A percentile compares a stretch with the other conserved stretches of the same genome.
Conservation (phyloP, 2,113 vertebrate genomes). For the Pterocles gutturalis region DNA sequence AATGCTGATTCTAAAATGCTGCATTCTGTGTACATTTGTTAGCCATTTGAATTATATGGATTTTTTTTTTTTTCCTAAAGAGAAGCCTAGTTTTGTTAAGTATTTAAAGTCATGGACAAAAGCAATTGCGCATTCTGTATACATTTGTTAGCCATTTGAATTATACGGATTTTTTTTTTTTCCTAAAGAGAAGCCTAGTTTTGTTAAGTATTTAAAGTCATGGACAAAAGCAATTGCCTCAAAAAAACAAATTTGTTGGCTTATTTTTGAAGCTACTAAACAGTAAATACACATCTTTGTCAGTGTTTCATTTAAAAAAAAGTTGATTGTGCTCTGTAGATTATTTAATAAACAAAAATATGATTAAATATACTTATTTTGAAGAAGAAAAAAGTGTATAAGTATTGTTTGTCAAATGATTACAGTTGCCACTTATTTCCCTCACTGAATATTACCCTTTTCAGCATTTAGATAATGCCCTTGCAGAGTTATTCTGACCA, state of each 20-base stretch:
- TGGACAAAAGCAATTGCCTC: neutral
- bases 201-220: conserved; percentile 9
- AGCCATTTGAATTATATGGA: neutral
- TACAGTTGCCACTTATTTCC: neutral
- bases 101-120: neutral
- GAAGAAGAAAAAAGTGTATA: neutral
- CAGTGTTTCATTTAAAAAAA: neutral
- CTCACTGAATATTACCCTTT: neutral
- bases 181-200: neutral
- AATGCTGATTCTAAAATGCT: neutral
- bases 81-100: neutral
- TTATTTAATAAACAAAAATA: neutral
- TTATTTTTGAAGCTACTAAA: neutral
- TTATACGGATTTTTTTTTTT: neutral
- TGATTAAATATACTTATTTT: neutral
- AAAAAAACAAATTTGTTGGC: neutral
- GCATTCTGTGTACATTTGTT: conserved; percentile 22
- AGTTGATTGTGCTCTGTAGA: neutral
- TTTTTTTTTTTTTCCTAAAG: neutral
- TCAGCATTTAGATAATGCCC: neutral
- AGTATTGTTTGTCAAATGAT: neutral
- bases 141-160: neutral
- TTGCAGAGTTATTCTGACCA: neutral
- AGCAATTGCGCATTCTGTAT: conserved; percentile 10
- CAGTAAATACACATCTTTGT: neutral